phyloP scores from a whole-genome alignment of 2,888 invertebrate genomes.

The Trissoscelio sp. region DNA sequence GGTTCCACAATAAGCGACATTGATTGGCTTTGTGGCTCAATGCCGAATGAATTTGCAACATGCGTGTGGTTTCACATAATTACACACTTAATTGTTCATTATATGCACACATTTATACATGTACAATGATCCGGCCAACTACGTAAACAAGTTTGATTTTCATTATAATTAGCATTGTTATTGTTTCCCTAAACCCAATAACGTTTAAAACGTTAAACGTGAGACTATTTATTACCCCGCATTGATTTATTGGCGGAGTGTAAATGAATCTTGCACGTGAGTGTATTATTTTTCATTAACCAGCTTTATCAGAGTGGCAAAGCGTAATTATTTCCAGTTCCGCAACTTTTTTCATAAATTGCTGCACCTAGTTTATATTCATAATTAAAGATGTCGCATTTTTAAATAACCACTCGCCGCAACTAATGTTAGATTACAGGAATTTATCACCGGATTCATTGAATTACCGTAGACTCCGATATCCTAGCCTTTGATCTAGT shows the following conservation, averaged over 20 bases:
- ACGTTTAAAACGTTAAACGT: neutral
- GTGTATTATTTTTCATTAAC: neutral
- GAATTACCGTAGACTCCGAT: slow-evolving; percentile 18
- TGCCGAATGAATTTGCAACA: slow-evolving; percentile 77
- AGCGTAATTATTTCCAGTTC: neutral
- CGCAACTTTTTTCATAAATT: slow-evolving; percentile 28
- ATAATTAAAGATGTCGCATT: neutral
- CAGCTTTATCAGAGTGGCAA: neutral
- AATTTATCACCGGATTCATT: slow-evolving; percentile 26
- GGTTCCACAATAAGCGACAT: slow-evolving; percentile 74
- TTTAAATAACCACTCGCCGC: neutral
- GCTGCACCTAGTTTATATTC: slow-evolving; percentile 10
- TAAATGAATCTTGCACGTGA: neutral
- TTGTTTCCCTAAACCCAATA: slow-evolving; percentile 7
- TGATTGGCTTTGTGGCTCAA: slow-evolving; percentile 79
- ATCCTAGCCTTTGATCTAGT: slow-evolving; percentile 11
- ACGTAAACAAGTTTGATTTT: slow-evolving; percentile 36
- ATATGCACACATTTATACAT: slow-evolving; percentile 59
- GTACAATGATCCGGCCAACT: slow-evolving; percentile 4
- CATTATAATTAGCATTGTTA: slow-evolving; percentile 19
- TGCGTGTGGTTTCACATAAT: slow-evolving; percentile 78
- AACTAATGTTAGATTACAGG: neutral
- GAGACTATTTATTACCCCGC: neutral
- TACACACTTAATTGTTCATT: slow-evolving; percentile 80
- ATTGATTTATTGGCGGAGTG: neutral